A percentile compares a stretch with the other conserved stretches of the same genome.
phyloP scores from a whole-genome alignment of 2,888 invertebrate genomes.

The Sphinx pinastri region DNA sequence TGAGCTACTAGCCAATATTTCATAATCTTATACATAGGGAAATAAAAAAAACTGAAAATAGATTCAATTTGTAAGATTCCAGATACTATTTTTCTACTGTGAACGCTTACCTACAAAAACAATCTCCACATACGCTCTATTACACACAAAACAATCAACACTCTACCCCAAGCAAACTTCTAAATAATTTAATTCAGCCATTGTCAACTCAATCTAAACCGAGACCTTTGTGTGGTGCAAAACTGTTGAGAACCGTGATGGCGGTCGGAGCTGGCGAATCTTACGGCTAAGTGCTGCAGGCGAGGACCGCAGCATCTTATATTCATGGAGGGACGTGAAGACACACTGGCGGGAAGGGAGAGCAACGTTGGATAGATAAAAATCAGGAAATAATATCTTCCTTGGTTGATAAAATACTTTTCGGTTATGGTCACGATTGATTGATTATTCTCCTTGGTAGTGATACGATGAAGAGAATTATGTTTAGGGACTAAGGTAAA shows the following conservation, averaged over 20 bases:
- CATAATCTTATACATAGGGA: too few species aligned
- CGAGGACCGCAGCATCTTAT: conserved; percentile 67
- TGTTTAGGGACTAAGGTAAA: too few species aligned
- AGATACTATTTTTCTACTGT: too few species aligned
- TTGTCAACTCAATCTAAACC: conserved; percentile 30
- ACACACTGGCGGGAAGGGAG: background rate
- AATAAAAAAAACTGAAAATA: too few species aligned
- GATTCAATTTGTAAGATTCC: too few species aligned
- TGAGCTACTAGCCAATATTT: too few species aligned
- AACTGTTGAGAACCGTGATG: conserved; percentile 51
- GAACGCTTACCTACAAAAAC: background rate
- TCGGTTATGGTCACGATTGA: too few species aligned
- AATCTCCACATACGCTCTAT: background rate
- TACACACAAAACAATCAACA: conserved; percentile 5
- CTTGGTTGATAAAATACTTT: too few species aligned
- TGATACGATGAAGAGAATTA: too few species aligned
- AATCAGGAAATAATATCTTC: too few species aligned
- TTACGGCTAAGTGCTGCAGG: conserved; percentile 63
- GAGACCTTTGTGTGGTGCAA: conserved; percentile 25
- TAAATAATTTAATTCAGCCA: conserved; percentile 23
- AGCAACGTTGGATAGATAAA: background rate
- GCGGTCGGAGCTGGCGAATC: conserved; percentile 58
- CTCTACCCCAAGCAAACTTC: background rate
- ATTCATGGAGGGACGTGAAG: conserved; percentile 65
- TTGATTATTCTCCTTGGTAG: too few species aligned